A percentile compares a stretch with the other conserved stretches of the same genome.
phyloP scores from a whole-genome alignment of 2,113 vertebrate species.

The Menura novaehollandiae region DNA sequence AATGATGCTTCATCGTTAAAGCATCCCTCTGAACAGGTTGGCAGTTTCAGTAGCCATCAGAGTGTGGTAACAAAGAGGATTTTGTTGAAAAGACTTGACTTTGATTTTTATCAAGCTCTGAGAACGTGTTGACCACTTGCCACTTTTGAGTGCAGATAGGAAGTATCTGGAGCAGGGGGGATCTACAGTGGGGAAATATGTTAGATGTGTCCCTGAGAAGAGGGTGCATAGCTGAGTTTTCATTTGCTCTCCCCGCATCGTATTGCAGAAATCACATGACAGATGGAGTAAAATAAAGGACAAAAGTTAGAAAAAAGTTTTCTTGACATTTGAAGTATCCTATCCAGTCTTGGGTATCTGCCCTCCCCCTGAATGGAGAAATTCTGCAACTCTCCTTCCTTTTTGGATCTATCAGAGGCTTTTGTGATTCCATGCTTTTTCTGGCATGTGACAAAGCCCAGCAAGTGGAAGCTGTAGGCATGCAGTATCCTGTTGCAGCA shows the following conservation, averaged over 20 bases:
- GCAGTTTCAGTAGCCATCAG: background rate
- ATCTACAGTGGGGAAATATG: accelerated
- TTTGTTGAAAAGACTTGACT: background rate
- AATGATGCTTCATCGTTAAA: background rate
- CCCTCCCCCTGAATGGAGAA: background rate
- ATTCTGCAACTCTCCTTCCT: background rate
- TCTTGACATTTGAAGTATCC: background rate
- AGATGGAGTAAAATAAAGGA: background rate
- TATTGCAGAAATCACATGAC: background rate
- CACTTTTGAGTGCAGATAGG: background rate
- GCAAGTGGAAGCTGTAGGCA: background rate
- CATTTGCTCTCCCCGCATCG: background rate
- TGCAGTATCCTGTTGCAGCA: background rate
- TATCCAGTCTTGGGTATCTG: background rate
- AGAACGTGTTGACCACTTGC: background rate
- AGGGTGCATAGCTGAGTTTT: background rate
- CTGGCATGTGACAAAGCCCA: background rate
- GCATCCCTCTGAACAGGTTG: background rate
- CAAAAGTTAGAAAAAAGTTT: background rate
- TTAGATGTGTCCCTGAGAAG: background rate
- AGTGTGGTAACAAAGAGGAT: background rate
- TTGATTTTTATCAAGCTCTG: background rate
- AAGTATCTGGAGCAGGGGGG: background rate
- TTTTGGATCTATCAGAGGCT: background rate
- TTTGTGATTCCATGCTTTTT: background rate